These are phyloP conservation scores for Neostethus bicornis DNA, from an alignment of 2,797 vertebrate genomes.

Conservation along the genomic window DNA sequence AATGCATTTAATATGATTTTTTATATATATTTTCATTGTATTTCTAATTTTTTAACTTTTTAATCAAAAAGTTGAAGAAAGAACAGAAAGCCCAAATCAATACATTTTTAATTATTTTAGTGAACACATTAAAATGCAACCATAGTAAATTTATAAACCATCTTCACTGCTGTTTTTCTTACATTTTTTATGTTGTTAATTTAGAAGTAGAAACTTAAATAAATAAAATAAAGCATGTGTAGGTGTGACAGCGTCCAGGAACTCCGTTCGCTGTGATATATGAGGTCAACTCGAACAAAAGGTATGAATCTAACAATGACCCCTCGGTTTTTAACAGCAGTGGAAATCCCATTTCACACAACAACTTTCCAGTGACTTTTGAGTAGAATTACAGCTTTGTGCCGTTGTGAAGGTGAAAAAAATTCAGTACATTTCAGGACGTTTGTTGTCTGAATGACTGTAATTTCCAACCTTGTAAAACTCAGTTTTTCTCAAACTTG, in stretches of 20 bases:
- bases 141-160: too few species aligned
- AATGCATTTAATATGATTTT: neutral
- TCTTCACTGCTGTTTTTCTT: too few species aligned
- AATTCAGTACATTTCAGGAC: slow-evolving; percentile 26
- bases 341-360: slow-evolving; percentile 30
- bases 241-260: slow-evolving; percentile 36
- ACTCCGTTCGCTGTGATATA: slow-evolving; percentile 38
- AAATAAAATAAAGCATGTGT: slow-evolving; percentile 27
- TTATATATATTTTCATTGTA: slow-evolving; percentile 3
- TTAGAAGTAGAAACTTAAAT: slow-evolving; percentile 52
- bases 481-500: neutral
- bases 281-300: slow-evolving; percentile 33
- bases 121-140: too few species aligned
- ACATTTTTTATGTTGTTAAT: too few species aligned
- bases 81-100: too few species aligned
- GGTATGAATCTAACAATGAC: slow-evolving; percentile 38
- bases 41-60: neutral
- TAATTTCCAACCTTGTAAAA: slow-evolving; percentile 18
- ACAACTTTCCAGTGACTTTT: slow-evolving; percentile 43
- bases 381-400: slow-evolving; percentile 34
- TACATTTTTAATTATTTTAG: too few species aligned
- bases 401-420: slow-evolving; percentile 1
- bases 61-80: too few species aligned
- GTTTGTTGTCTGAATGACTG: slow-evolving; percentile 6
- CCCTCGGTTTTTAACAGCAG: slow-evolving; percentile 30